Evolutionary conservation across 30 jellyfish, hydroid and myxozoan species (phyloP), one percentile per base, ranked within the genome.

Genomic region (Cassiopea andromeda): DNA sequence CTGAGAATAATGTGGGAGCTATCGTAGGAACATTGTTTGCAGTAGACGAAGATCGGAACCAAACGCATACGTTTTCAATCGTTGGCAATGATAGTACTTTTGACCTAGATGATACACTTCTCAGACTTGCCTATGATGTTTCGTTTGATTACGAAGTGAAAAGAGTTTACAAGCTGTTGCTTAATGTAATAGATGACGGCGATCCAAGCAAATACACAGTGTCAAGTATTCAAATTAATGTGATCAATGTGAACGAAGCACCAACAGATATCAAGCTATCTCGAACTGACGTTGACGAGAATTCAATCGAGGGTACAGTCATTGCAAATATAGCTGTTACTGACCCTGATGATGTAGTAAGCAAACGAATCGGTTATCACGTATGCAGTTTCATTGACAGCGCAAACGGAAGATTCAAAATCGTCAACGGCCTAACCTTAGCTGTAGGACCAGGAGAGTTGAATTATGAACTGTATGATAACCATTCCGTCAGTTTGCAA

Each of bases 191-290:
- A 6, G 98, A 94, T 72, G 70, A 89, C 67, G 97, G 98, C 2
- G 60, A 18, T 54, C 97, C 97, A 1, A 69, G 68, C 8, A 69
- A 80, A 60, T 80, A 92, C 14, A 75, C 75, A 17, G 57, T 27
- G 1, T 75, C 70, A 44, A 70, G 43, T 19, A 45, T 94, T 7
- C 72, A 83, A 43, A 57, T 94, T 13, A 69, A 48, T 13, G 92
- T 94, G 49, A 90, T 81, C 38, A 93, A 95, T 73, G 92, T 84
- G 46, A 95, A 95, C 78, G 99, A 95, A 47, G 87, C 91, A 1
- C 99, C 99, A 1, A 69, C 90, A 14, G 91, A 87, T 60, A 88
- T 95, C 44, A 78, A 27, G n/a, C 69, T 95, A 9, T 74, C 96
- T 14, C 71, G 69, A 8, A 49, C 17, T 76, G n/a, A 46, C 58